Base-by-base conservation (phyloP, 2,797 vertebrate genomes). In the Vultur gryphus region DNA sequence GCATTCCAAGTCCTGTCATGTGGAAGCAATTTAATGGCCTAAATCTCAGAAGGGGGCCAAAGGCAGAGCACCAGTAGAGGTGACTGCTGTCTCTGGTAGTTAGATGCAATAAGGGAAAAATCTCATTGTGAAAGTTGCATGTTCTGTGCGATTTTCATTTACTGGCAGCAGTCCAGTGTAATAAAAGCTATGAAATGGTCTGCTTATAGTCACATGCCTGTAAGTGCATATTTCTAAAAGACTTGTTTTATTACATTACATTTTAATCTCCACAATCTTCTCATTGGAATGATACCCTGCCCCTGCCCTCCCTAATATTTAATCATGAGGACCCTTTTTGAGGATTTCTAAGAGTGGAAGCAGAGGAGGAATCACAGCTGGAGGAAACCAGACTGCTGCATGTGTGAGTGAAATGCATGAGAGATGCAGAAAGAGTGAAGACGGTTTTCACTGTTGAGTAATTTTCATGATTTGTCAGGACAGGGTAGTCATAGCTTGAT, bases 11-110 rank as follows among this genome's bases (percentile, higher is more conserved):
- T 75, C 49, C 48, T 75, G 65, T 71, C 87, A 96, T 80, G 72
- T 91, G 96, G 87, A 96, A 94, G 46, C 41, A 94, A 95, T 96
- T 95, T 94, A 88, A 58, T 48, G 26, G 33, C 46, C 69, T 87
- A 78, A 87, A 69, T 82, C 65, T 86, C 87, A 76, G 69, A 93
- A 48, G 46, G 72, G 26, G 69, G 69, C 26, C 69, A 71, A 89
- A 94, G 33, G 10, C 65, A 86, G 61, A 89, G 70, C 37, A 81
- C 44, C 55, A 66, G 49, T 66, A 54, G 82, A 95, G 76, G 57
- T 69, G 43, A 64, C 18, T 80, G 71, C 31, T 91, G 57, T 81
- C 71, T 90, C n/a, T 89, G 62, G 24, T 5, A 82, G 75, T 90
- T 87, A 77, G 37, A 73, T 43, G 41, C 48, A 84, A 37, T 51